These are phyloP conservation scores for Pangasianodon gigas DNA, from an alignment of 2,113 vertebrate species.

Conservation along the genomic window DNA sequence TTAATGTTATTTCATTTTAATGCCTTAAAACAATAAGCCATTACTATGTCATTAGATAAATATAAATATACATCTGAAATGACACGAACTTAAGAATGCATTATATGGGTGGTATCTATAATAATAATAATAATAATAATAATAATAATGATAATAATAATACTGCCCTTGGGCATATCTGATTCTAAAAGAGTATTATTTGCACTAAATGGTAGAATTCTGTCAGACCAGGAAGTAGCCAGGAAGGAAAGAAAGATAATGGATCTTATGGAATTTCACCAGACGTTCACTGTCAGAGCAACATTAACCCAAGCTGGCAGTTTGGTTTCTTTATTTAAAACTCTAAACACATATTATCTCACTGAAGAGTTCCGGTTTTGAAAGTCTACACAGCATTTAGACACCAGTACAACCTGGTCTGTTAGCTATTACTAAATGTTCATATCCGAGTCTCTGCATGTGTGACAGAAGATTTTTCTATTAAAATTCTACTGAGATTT, in stretches of 20 bases:
- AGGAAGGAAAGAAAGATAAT: not conserved
- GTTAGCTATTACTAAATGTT: not conserved
- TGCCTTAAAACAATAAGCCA: not conserved
- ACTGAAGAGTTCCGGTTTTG: not conserved
- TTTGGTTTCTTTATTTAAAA: not conserved
- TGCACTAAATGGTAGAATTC: not conserved
- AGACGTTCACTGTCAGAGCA: not conserved
- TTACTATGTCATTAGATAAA: too few species aligned
- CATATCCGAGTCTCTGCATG: not conserved
- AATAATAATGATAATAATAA: too few species aligned
- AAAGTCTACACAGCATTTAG: not conserved
- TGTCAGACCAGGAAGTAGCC: not conserved
- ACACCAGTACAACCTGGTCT: not conserved
- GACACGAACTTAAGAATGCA: not conserved
- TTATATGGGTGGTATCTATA: not conserved
- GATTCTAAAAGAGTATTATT: not conserved
- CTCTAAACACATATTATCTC: not conserved
- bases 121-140: not conserved
- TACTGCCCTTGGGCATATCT: not conserved
- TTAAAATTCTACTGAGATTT: not conserved
- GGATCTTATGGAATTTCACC: not conserved
- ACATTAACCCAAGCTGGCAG: not conserved
- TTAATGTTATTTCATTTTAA: not conserved
- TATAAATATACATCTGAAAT: not conserved
- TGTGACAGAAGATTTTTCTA: not conserved